Percentiles rank a stretch among this genome's conserved stretches.
These are phyloP conservation scores for Cheilosia soror DNA, from an alignment of 2,888 invertebrate genomes.

Conservation along the genomic window DNA sequence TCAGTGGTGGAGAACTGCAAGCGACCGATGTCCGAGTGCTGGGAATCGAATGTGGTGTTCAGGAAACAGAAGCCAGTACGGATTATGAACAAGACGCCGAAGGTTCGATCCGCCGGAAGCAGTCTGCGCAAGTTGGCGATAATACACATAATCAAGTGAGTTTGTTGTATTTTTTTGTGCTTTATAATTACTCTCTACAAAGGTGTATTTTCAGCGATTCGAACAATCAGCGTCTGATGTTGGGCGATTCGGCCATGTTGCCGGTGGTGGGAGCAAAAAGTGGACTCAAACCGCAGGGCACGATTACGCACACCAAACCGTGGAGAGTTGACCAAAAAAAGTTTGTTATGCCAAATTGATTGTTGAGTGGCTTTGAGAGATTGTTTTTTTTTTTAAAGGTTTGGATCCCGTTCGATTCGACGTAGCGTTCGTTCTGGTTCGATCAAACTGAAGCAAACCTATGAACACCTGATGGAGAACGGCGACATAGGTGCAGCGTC, in stretches of 20 bases:
- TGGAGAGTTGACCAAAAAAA: constrained; percentile 94
- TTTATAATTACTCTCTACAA: constrained; percentile 7
- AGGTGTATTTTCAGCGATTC: constrained; percentile 89
- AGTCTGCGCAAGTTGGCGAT: constrained; percentile 93
- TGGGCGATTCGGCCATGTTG: constrained; percentile 97
- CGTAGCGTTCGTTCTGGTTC: constrained; percentile 96
- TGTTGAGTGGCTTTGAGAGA: background rate
- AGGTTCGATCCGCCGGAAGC: constrained; percentile 91
- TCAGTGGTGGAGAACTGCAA: constrained; percentile 82
- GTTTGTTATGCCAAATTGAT: constrained; percentile 83
- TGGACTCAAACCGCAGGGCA: constrained; percentile 94
- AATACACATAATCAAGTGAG: constrained; percentile 93
- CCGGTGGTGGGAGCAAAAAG: constrained; percentile 91
- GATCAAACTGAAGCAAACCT: constrained; percentile 97
- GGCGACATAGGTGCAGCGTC: constrained; percentile 96
- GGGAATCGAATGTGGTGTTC: constrained; percentile 90
- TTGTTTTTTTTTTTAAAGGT: constrained; percentile 83
- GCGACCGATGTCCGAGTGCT: constrained; percentile 85
- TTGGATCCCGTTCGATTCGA: constrained; percentile 94
- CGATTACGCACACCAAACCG: constrained; percentile 94
- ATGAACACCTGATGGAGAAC: constrained; percentile 98
- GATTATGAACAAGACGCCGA: constrained; percentile 91
- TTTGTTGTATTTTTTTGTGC: constrained; percentile 36
- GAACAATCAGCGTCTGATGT: constrained; percentile 95
- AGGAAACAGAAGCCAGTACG: constrained; percentile 93